Evolutionary conservation across 2,113 vertebrate genomes (phyloP).

Genomic region (Microtus oregoni): DNA sequence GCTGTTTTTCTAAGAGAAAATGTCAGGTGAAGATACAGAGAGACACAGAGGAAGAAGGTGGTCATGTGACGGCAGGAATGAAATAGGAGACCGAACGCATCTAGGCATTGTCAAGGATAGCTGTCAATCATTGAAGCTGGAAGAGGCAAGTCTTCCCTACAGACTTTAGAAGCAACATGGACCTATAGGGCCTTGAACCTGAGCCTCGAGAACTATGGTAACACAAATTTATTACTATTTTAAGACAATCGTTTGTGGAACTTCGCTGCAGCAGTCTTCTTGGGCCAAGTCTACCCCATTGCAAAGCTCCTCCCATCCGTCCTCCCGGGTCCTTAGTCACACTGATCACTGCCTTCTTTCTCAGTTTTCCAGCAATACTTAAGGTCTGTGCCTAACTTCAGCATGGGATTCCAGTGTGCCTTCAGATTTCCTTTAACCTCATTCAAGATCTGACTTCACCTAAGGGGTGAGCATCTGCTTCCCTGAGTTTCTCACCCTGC

Average conservation of each 20-base stretch:
- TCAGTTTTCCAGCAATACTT: neutral
- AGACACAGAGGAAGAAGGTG: neutral
- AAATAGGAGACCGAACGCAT: neutral
- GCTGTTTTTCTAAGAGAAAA: neutral
- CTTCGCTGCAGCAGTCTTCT: neutral
- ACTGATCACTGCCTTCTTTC: neutral
- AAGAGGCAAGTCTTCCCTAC: neutral
- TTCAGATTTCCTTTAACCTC: conserved; percentile 1
- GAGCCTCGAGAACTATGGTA: neutral
- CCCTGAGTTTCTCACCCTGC: neutral
- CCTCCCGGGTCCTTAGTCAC: neutral
- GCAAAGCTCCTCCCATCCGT: neutral
- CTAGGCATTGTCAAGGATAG: neutral
- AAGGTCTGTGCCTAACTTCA: neutral
- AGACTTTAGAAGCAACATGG: neutral
- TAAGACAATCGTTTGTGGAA: neutral
- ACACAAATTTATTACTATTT: neutral
- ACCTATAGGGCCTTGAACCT: neutral
- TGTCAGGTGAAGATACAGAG: neutral
- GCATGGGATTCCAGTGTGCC: neutral
- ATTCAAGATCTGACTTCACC: neutral
- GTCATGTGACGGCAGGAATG: neutral
- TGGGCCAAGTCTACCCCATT: neutral
- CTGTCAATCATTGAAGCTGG: neutral
- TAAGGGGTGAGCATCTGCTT: neutral